Evolutionary conservation across 2,113 vertebrate species (phyloP), one percentile per base, ranked within the genome.

Genomic region (Apteryx mantelli): DNA sequence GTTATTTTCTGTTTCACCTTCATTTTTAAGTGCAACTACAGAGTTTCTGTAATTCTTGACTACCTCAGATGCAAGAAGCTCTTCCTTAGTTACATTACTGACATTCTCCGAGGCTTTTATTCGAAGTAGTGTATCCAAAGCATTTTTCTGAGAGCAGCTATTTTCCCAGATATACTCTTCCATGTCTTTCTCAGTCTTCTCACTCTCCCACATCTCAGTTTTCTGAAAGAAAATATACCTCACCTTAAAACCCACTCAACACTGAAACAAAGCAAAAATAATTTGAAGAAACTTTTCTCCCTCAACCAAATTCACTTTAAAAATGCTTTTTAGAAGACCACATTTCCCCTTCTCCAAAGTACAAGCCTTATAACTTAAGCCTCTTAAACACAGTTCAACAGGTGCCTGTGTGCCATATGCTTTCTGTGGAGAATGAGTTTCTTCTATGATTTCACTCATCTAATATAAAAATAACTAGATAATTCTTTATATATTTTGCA

Each of bases 161-260:
- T 98, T 98, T 94, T 99, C 98, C 99, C 99, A 99, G 55, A 98
- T 66, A 53, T 99, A 99, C 53, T 99, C 99, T 69, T 99, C 99
- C 99, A 99, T 99, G 98, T 99, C 99, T 25, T 98, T 98, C 63
- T 98, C 98, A 0, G 98, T 98, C 98, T 99, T 99, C 42, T 98
- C 98, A 0, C 98, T 98, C 95, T 99, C 99, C 99, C 99, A 99
- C 7, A 86, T 86, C 96, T 99, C 99, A 0, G 95, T 99, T 99
- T 99, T 99, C 99, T 99, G 96, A 81, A 98, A 97, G 55, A 86
- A 89, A 74, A 82, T 1, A 77, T 2, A 44, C 44, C 58, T 42
- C 0, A 1, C 40, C 50, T 91, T 63, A 80, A 87, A 68, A 66
- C 90, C 7, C 25, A 36, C 28, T 75, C 46, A 83, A 65, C 63